Percentiles rank a stretch among this genome's conserved stretches.
These are phyloP conservation scores for Cathartes aura DNA, from an alignment of 2,113 vertebrate species.

Conservation along the genomic window DNA sequence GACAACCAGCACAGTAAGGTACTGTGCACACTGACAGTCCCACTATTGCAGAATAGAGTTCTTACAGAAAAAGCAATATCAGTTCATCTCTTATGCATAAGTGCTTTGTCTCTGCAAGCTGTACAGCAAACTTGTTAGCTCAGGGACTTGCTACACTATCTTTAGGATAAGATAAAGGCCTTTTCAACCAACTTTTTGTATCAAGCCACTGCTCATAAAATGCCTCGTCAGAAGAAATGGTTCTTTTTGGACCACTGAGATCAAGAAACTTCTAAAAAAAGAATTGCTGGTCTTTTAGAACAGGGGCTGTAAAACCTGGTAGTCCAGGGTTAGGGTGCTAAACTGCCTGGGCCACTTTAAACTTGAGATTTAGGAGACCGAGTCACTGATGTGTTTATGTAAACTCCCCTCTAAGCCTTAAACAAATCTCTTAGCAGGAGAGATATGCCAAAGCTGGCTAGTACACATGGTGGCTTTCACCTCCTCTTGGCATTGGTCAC, in stretches of 20 bases:
- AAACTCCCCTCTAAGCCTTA: not conserved
- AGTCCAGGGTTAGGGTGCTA: not conserved
- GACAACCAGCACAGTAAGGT: slow-evolving; percentile 2
- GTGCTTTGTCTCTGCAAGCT: slow-evolving; percentile 23
- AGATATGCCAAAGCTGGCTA: not conserved
- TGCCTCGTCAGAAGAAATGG: not conserved
- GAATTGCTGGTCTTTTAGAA: not conserved
- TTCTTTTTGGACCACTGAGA: not conserved
- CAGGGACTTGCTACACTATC: not conserved
- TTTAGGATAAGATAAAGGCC: not conserved
- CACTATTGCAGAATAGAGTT: not conserved
- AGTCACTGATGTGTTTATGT: not conserved
- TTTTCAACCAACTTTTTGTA: not conserved
- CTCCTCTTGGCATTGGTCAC: not conserved
- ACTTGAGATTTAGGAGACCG: not conserved
- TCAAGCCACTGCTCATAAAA: not conserved
- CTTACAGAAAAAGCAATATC: not conserved
- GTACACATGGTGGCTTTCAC: not conserved
- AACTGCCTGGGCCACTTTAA: not conserved
- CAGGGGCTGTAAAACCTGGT: not conserved
- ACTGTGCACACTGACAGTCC: not conserved
- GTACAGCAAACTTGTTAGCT: not conserved
- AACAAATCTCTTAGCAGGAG: not conserved
- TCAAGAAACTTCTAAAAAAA: not conserved
- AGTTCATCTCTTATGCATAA: slow-evolving; percentile 35